Evolutionary conservation across 2,888 invertebrate species (phyloP).

Genomic region (Morinoia aosen): DNA sequence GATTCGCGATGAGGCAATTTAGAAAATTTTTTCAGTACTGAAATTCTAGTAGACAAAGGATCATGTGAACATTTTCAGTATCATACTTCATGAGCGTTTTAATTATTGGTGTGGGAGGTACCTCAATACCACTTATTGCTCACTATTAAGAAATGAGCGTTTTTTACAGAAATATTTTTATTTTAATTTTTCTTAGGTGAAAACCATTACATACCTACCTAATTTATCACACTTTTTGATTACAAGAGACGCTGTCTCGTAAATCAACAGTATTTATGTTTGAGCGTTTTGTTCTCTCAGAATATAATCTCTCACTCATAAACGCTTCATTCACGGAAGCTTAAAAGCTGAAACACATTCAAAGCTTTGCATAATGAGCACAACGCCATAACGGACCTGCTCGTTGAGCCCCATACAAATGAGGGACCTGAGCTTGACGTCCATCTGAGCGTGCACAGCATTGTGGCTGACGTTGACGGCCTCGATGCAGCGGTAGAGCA

Average conservation of each 20-base stretch:
- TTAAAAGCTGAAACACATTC: not conserved
- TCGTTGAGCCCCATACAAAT: conserved; percentile 97
- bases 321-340: not conserved
- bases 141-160: no score
- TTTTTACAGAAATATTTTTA: no score
- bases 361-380: no score
- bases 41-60: no score
- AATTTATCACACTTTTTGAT: not conserved
- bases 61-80: no score
- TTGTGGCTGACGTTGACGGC: conserved; percentile 96
- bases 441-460: conserved; percentile 97
- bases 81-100: no score
- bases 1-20: no score
- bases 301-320: not conserved
- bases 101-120: no score
- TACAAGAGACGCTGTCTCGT: not conserved
- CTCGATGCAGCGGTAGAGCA: conserved; percentile 94
- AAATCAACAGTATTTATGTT: not conserved
- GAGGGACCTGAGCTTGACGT: conserved; percentile 95
- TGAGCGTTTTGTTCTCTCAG: not conserved
- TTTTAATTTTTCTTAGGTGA: no score
- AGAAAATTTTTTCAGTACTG: no score
- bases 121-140: no score
- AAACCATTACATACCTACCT: not conserved
- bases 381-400: conserved; percentile 74